These are phyloP conservation scores for Antheraea mylitta DNA, from an alignment of 1,140 invertebrate species.

Conservation along the genomic window DNA sequence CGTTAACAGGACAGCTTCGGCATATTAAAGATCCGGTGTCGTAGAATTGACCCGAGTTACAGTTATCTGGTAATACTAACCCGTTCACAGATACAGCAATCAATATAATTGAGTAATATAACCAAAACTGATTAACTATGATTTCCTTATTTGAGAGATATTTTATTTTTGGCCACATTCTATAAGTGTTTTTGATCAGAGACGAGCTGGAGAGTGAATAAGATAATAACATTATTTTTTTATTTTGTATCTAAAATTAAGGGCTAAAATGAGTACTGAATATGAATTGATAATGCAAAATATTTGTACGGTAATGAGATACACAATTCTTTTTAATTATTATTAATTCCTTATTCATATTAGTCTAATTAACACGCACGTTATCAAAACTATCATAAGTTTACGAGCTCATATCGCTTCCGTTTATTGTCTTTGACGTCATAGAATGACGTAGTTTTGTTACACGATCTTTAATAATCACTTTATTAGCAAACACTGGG, in stretches of 20 bases:
- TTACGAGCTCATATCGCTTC: not conserved
- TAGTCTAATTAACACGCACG: not conserved
- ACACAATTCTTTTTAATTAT: too few species aligned
- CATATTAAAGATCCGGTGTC: constrained; percentile 52
- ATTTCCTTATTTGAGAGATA: not conserved
- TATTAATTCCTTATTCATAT: not conserved
- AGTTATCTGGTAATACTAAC: constrained; percentile 39
- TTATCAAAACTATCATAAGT: not conserved
- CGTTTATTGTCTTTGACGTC: constrained; percentile 2
- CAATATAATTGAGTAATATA: not conserved
- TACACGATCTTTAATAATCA: constrained; percentile 2
- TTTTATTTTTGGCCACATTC: not conserved
- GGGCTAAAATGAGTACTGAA: too few species aligned
- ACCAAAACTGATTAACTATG: not conserved
- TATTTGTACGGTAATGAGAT: too few species aligned
- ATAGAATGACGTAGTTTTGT: not conserved
- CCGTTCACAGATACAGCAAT: constrained; percentile 18
- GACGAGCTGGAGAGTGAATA: too few species aligned
- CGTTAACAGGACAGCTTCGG: constrained; percentile 46
- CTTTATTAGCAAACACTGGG: not conserved
- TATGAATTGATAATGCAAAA: too few species aligned
- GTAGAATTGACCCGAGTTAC: constrained; percentile 45
- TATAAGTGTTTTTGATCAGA: too few species aligned
- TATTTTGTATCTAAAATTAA: too few species aligned
- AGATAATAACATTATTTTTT: too few species aligned